A percentile compares a stretch with the other conserved stretches of the same genome.
Evolutionary conservation across 2,797 vertebrate genomes (phyloP).

Genomic region (Trematomus bernacchii): DNA sequence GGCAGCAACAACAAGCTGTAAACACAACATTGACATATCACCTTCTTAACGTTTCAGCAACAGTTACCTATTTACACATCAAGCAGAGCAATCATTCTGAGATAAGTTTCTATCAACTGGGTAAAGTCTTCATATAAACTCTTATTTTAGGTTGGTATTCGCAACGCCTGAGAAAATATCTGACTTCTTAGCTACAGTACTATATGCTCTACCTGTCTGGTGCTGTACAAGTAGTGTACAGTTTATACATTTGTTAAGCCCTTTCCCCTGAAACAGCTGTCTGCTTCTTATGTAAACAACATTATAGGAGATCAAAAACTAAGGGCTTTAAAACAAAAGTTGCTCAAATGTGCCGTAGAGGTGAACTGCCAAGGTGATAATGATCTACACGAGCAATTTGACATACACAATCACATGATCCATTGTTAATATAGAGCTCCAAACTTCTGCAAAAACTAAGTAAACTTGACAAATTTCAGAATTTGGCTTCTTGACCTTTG

Average conservation of each 20-base stretch:
- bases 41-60: background rate
- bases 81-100: background rate
- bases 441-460: background rate
- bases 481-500: background rate
- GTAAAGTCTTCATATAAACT: background rate
- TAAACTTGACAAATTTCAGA: conserved; percentile 1
- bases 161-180: too few species aligned
- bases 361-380: background rate
- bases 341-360: background rate
- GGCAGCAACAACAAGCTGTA: background rate
- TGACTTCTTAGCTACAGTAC: too few species aligned
- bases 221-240: too few species aligned
- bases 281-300: background rate
- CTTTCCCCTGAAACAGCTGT: too few species aligned
- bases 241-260: too few species aligned
- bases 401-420: background rate
- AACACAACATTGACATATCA: background rate
- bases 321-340: background rate
- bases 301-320: background rate
- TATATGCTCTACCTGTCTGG: too few species aligned
- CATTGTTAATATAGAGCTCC: background rate
- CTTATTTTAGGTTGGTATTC: background rate
- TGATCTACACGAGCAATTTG: background rate
- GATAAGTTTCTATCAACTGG: background rate
- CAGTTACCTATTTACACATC: background rate